Evolutionary conservation across 2,797 vertebrate species (phyloP).

Genomic region (Girardinus metallicus): DNA sequence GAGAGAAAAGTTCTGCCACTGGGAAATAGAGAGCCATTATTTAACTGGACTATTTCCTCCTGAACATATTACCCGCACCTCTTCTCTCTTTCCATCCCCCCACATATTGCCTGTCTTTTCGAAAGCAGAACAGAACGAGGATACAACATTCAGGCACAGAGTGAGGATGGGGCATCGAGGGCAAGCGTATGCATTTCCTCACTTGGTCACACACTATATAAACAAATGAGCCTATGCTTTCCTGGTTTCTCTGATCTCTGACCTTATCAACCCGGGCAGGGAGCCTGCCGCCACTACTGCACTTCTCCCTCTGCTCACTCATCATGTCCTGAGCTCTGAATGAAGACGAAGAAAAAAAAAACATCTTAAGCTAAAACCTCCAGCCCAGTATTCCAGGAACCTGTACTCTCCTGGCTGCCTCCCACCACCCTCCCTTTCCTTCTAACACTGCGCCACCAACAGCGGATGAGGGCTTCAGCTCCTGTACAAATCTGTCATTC

Average conservation of each 20-base stretch:
- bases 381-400: slow-evolving; percentile 63
- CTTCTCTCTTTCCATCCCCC: slow-evolving; percentile 57
- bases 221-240: slow-evolving; percentile 82
- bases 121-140: slow-evolving; percentile 78
- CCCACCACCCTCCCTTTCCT: slow-evolving; percentile 61
- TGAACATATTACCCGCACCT: slow-evolving; percentile 81
- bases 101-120: slow-evolving; percentile 83
- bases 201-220: slow-evolving; percentile 78
- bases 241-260: slow-evolving; percentile 74
- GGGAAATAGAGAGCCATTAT: slow-evolving; percentile 85
- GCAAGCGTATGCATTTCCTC: slow-evolving; percentile 83
- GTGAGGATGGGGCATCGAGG: slow-evolving; percentile 68
- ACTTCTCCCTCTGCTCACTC: slow-evolving; percentile 59
- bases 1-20: slow-evolving; percentile 71
- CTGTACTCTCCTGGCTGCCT: slow-evolving; percentile 53
- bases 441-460: slow-evolving; percentile 59
- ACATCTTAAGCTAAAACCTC: slow-evolving; percentile 60
- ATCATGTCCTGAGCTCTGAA: slow-evolving; percentile 55
- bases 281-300: slow-evolving; percentile 51
- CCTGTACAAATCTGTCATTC: slow-evolving; percentile 99
- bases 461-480: slow-evolving; percentile 90
- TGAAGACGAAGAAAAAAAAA: slow-evolving; percentile 23
- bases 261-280: slow-evolving; percentile 76
- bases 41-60: slow-evolving; percentile 86
- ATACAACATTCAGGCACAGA: slow-evolving; percentile 61